phyloP scores from a whole-genome alignment of 2,888 invertebrate genomes.

The Tenthredo amoena region DNA sequence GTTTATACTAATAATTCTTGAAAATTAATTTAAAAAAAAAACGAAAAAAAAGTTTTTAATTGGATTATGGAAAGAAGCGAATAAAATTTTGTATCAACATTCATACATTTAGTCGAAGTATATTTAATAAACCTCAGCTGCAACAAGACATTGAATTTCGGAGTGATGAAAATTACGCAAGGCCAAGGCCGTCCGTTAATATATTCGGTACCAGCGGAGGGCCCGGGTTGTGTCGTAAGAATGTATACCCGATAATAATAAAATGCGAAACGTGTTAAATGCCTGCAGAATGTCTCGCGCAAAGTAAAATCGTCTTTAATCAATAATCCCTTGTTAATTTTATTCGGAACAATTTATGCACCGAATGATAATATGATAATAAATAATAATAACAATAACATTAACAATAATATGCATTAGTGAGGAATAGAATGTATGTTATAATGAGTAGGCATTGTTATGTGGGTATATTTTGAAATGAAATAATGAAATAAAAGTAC shows the following conservation, averaged over 20 bases:
- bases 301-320: background rate
- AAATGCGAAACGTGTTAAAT: conserved; percentile 13
- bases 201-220: conserved; percentile 16
- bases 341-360: background rate
- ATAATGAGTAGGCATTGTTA: background rate
- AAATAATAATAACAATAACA: background rate
- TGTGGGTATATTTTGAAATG: background rate
- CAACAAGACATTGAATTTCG: background rate
- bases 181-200: conserved; percentile 46
- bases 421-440: background rate
- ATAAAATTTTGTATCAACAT: background rate
- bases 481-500: background rate
- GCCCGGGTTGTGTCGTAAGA: background rate
- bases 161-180: conserved; percentile 30
- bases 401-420: background rate
- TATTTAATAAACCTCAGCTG: background rate
- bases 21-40: too few relatives aligned
- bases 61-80: background rate
- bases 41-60: background rate
- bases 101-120: background rate
- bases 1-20: too few relatives aligned
- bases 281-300: background rate
- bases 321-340: background rate
- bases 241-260: conserved; percentile 22
- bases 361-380: background rate